Evolutionary conservation across 30 jellyfish, hydroid and myxozoan genomes (phyloP), one percentile per base, ranked within the genome.

Genomic region (Calvadosia cruxmelitensis): DNA sequence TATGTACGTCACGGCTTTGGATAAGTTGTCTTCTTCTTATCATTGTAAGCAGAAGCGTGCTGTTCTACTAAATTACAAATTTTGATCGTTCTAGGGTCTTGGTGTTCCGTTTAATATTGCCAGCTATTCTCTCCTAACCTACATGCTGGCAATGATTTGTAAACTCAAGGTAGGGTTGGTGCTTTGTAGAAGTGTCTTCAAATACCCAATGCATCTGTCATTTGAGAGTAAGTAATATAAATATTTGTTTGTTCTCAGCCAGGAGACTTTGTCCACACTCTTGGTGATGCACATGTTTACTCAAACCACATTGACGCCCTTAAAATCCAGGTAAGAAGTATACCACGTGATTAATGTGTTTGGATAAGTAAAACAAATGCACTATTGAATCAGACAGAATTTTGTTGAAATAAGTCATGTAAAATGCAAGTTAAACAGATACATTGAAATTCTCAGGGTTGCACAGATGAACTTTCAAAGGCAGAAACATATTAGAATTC

Each of bases 51-150:
- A 27, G n/a, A 27, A 27, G 20, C 12, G 63, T 64, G 25, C 31
- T 64, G n/a, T 64, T 64, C 70, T 5, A 24, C 25, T 3, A 28
- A 7, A 13, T 29, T 25, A 42, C n/a, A 53, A 10, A 5, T 34
- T 25, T 31, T 78, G 23, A 28, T 70, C 34, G 7, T 27, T 1
- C 31, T 57, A 89, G 98, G 98, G 98, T 30, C 94, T 89, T 49
- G 98, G 98, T 12, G 94, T 89, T 0, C 98, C 98, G 28, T 89
- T 89, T 72, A 89, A 89, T 79, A 82, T 89, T 62, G 98, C 98
- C 35, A 82, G 95, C 69, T 89, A 89, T 53, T 52, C 98, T 27
- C 93, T 89, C 16, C 93, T 89, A 16, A 89, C 98, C 3, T 77
- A 52, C 71, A 82, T 89, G 92, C 71, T 89, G 1, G 98, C 98